Evolutionary conservation across 2,797 vertebrate species (phyloP).

Genomic region (Sebastes dallii): DNA sequence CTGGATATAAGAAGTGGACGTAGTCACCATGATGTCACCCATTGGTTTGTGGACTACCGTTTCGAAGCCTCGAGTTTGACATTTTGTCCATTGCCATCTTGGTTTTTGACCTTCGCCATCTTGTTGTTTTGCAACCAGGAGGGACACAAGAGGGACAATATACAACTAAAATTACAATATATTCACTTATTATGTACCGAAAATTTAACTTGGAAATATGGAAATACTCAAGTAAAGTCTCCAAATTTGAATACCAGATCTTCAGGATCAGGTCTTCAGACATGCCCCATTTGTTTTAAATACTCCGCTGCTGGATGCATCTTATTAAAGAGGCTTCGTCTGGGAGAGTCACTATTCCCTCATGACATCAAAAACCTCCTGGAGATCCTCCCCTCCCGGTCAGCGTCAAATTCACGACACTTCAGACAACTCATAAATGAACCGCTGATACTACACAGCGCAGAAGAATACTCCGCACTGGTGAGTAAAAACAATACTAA

Average conservation of each 20-base stretch:
- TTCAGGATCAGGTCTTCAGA: not conserved
- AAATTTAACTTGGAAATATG: not conserved
- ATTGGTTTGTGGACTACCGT: not conserved
- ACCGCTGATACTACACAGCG: not conserved
- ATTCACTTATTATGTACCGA: not conserved
- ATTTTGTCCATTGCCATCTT: not conserved
- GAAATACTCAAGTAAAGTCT: not conserved
- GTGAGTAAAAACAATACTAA: conserved; percentile 54
- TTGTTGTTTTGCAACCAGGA: not conserved
- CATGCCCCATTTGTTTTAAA: not conserved
- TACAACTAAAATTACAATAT: not conserved
- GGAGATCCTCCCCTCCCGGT: conserved; percentile 62
- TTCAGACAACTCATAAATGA: conserved; percentile 65
- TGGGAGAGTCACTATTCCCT: not conserved
- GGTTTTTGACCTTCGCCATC: not conserved
- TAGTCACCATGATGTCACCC: not conserved
- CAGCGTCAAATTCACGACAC: conserved; percentile 45
- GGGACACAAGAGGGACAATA: no score
- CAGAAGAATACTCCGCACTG: conserved; percentile 1
- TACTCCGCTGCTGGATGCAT: not conserved
- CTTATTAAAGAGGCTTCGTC: not conserved
- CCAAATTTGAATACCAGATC: not conserved
- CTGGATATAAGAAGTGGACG: not conserved
- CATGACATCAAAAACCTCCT: conserved; percentile 2
- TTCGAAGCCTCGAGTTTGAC: not conserved